Conservation (phyloP, 2,797 vertebrate species). For the Phylloscopus collybita region DNA sequence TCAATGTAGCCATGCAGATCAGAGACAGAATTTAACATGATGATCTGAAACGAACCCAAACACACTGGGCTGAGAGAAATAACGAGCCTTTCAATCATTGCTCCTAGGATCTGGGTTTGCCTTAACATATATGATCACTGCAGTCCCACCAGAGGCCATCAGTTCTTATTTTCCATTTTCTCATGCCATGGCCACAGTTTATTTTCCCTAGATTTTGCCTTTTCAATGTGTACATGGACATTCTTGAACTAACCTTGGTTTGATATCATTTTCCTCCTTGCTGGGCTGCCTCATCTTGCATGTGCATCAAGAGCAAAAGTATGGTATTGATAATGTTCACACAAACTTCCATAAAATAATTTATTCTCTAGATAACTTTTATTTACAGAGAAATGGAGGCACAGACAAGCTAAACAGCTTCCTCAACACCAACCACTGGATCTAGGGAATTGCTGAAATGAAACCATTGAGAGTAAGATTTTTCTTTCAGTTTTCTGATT, state of each 20-base stretch:
- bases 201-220: background rate
- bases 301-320: background rate
- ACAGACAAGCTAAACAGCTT: background rate
- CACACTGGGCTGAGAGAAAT: background rate
- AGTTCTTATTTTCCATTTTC: background rate
- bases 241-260: background rate
- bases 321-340: background rate
- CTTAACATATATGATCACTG: background rate
- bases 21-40: constrained; percentile 92
- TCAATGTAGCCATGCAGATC: constrained; percentile 92
- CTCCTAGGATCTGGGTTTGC: background rate
- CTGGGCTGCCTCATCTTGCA: background rate
- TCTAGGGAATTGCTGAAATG: background rate
- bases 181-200: background rate
- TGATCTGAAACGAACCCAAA: constrained; percentile 80
- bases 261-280: background rate
- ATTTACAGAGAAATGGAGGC: background rate
- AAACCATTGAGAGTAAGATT: background rate
- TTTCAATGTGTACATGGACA: background rate
- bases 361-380: background rate
- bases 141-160: background rate
- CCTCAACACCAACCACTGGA: background rate
- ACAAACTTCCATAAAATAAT: background rate
- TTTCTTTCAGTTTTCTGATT: background rate
- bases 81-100: background rate